Conservation (phyloP, 2,797 vertebrate genomes). For the Danio kyathit region DNA sequence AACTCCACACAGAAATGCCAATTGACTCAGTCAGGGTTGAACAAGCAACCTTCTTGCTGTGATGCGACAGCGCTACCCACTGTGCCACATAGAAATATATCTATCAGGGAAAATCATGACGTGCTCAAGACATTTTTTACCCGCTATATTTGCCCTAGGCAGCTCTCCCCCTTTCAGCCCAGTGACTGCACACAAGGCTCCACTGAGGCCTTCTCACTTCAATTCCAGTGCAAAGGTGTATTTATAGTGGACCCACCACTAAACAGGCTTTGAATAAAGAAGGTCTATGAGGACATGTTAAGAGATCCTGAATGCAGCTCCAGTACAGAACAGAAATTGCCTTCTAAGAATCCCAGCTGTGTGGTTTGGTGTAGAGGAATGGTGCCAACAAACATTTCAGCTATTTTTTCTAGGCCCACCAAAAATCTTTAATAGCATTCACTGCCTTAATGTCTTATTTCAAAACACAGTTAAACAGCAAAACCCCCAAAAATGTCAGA, state of each 20-base stretch:
- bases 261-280: conserved; percentile 9
- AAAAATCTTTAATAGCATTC: conserved; percentile 1
- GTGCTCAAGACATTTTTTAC: no score
- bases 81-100: no score
- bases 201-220: conserved; percentile 10
- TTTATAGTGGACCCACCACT: conserved; percentile 23
- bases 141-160: not conserved
- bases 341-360: conserved; percentile 15
- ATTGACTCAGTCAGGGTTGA: no score
- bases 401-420: conserved; percentile 19
- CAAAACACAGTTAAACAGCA: not conserved
- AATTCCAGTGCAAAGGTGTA: not conserved
- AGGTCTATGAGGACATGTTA: conserved; percentile 10
- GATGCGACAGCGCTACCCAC: no score
- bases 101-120: no score
- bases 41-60: no score
- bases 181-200: conserved; percentile 20
- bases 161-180: conserved; percentile 2
- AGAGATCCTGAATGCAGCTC: conserved; percentile 10
- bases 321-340: not conserved
- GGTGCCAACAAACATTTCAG: conserved; percentile 24
- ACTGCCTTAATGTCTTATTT: not conserved
- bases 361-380: conserved; percentile 29
- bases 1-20: no score
- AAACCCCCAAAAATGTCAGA: not conserved